Base-by-base conservation (phyloP, 2,888 invertebrate genomes). In the Andrena hattorfiana region DNA sequence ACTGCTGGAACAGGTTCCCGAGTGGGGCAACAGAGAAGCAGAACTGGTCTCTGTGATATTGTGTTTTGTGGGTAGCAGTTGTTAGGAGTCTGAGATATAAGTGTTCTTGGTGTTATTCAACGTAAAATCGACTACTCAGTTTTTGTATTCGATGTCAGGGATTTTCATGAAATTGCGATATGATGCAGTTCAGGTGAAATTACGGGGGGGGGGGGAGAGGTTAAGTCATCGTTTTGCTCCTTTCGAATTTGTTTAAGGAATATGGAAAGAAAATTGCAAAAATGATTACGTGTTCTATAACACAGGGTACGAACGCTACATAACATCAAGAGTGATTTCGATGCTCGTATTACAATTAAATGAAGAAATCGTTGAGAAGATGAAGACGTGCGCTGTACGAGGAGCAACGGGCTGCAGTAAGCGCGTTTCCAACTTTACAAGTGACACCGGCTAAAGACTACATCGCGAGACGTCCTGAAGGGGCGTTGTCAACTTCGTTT, bases 351-450 rank as follows among this genome's bases (percentile, higher is more conserved):
- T 20, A 32, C 48, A 67, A 78, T 77, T 71, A 64, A 60, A 67
- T 56, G 60, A 28, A 35, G 23, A 59, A 70, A 79, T 60, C 42
- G 66, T 79, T 42, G 59, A 62, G 60, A 60, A 68, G 72, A 62
- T 42, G 72, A 80, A 26, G 49, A 68, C 28, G 64, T 32, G 42
- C 48, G 48, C 48, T 16, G 35, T 48, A 51, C 54, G 48, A 56
- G 10, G 35, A 16, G 49, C 49, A 59, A 62, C 35, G 68, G 28
- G 56, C 73, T 68, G 42, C 49, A 35, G 54, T 42, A 30, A 80
- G 73, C 81, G 56, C 59, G 63, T 71, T 73, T 68, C 62, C 64
- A 80, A 81, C 42, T 81, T 83, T 59, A 64, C 82, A 49, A 67
- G 83, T 72, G 71, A 68, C 59, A 71, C 35, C 69, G 16, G 59